phyloP scores from a whole-genome alignment of 2,888 invertebrate genomes.

The Smittia aterrima region DNA sequence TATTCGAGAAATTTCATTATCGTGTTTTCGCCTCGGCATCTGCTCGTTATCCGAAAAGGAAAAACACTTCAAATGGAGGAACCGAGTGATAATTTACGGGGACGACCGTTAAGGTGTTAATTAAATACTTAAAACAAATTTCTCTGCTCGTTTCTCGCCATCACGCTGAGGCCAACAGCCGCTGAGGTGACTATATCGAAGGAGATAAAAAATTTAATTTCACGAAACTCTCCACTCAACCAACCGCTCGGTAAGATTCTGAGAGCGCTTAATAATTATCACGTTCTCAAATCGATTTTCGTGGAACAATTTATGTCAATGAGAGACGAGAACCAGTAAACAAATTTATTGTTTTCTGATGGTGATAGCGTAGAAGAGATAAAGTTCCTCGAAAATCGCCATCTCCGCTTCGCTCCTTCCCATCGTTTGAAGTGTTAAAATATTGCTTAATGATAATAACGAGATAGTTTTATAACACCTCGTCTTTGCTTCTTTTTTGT shows the following conservation, averaged over 20 bases:
- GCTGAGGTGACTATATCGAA: neutral
- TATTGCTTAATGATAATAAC: conserved; percentile 32
- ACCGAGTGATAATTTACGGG: neutral
- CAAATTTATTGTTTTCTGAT: neutral
- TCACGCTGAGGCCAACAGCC: neutral
- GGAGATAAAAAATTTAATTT: neutral
- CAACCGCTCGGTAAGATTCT: too few species aligned
- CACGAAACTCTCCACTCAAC: neutral
- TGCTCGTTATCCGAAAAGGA: neutral
- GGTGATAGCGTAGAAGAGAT: neutral
- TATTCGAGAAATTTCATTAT: neutral
- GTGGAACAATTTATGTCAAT: neutral
- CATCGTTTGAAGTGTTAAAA: conserved; percentile 24
- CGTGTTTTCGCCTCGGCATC: neutral
- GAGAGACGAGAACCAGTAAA: neutral
- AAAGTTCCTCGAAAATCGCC: neutral
- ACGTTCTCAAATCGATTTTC: neutral
- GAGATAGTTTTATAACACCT: conserved; percentile 32
- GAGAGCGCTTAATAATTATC: neutral
- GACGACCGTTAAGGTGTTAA: conserved; percentile 28
- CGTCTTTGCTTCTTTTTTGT: conserved; percentile 15
- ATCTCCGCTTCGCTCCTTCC: neutral
- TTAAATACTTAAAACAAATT: conserved; percentile 40
- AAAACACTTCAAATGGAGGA: neutral
- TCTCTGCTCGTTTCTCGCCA: neutral